These are phyloP conservation scores for Gadopsis bispinosus DNA, from an alignment of 2,797 vertebrate genomes.

Conservation along the genomic window DNA sequence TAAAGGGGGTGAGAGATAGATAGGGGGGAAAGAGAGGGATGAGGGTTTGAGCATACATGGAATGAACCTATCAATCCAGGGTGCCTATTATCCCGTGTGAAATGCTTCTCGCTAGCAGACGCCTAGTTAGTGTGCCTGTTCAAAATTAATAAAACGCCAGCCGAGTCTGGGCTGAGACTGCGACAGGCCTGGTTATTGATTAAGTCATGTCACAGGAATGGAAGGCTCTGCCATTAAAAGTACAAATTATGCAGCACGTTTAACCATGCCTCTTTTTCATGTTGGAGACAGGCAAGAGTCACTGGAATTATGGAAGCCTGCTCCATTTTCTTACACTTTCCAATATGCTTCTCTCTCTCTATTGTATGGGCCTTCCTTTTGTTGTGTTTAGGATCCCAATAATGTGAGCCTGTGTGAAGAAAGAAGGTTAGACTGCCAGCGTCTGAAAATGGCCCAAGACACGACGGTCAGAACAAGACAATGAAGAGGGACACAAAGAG, in stretches of 20 bases:
- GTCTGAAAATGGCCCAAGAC: conserved; percentile 69
- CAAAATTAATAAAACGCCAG: conserved; percentile 88
- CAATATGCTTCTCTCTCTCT: conserved; percentile 54
- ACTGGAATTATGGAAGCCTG: conserved; percentile 74
- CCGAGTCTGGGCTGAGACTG: conserved; percentile 77
- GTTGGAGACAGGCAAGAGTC: conserved; percentile 76
- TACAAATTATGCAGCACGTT: conserved; percentile 89
- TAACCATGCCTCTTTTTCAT: conserved; percentile 85
- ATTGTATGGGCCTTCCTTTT: conserved; percentile 73
- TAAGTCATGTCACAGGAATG: conserved; percentile 88
- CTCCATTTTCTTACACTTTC: conserved; percentile 68
- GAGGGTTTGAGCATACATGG: conserved; percentile 82
- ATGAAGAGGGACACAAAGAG: conserved; percentile 68
- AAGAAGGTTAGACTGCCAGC: conserved; percentile 61
- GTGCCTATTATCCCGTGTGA: conserved; percentile 86
- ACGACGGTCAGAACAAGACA: conserved; percentile 67
- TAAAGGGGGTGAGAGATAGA: conserved; percentile 74
- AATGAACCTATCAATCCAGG: conserved; percentile 89
- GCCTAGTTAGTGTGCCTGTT: conserved; percentile 89
- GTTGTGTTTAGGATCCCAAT: conserved; percentile 73
- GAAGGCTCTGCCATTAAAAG: conserved; percentile 88
- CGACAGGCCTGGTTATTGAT: conserved; percentile 87
- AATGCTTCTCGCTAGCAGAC: conserved; percentile 84
- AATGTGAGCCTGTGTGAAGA: conserved; percentile 64
- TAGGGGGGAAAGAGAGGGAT: conserved; percentile 77